Evolutionary conservation across 2,797 vertebrate genomes (phyloP), one percentile per base, ranked within the genome.

Genomic region (Sorex maritimensis): DNA sequence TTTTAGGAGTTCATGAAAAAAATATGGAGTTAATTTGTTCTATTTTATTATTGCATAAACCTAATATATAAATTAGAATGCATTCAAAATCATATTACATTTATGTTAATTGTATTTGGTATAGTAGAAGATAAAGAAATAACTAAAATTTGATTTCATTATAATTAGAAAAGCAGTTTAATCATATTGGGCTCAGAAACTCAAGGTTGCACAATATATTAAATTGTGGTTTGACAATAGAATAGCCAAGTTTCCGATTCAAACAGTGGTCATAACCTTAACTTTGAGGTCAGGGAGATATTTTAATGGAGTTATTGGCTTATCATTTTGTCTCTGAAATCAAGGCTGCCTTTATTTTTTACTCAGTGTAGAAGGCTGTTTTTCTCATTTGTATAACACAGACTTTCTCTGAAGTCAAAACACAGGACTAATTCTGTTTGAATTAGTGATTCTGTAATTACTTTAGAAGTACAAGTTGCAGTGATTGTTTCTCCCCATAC

Each of bases 221-320:
- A 81, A 81, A 68, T 68, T 46, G 67, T 80, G 67, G 26, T 75
- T 81, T 83, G n/a, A 84, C 44, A 49, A 67, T 28, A 94, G 63
- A n/a, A 49, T 49, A 80, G 46, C 69, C 86, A 71, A 74, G 28
- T 80, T 93, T 90, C 68, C 61, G 65, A 72, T 52, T 90, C 17
- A 74, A 63, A 78, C 41, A 41, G 44, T 79, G n/a, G 46, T 17
- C 63, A 92, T 49, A 88, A 68, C 5, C 78, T 88, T 65, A 49
- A 24, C 81, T 90, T 72, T 2, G 1, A 17, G 69, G 52, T 4
- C 19, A 34, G 11, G 23, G 55, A 91, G 89, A 49, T 69, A 82
- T 72, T 95, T 93, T 93, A 84, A 81, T 94, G 79, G 58, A 61
- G 81, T 92, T 34, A n/a, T 69, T 63, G 46, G 65, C 52, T 63